Evolutionary conservation across 2,113 vertebrate species (phyloP).

Genomic region (Tachysurus fulvidraco): DNA sequence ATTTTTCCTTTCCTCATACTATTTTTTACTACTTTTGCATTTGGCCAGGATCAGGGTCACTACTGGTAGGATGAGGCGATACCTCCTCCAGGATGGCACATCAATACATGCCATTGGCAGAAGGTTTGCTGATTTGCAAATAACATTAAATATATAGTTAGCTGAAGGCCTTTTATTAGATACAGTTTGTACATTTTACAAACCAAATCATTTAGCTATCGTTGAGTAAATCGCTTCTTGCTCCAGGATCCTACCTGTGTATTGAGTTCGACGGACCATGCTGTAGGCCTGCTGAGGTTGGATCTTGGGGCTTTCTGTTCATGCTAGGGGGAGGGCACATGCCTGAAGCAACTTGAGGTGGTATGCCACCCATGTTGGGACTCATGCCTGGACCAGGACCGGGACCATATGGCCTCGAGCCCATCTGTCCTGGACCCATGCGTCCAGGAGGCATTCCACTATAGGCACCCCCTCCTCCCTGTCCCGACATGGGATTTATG

Average conservation of each 20-base stretch:
- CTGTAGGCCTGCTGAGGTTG: constrained; percentile 82
- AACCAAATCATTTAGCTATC: too few relatives aligned
- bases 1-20: too few relatives aligned
- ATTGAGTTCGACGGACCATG: constrained; percentile 88
- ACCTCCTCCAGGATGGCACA: too few relatives aligned
- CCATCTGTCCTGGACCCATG: constrained; percentile 89
- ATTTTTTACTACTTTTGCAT: too few relatives aligned
- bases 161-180: too few relatives aligned
- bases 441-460: constrained; percentile 85
- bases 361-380: constrained; percentile 88
- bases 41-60: too few relatives aligned
- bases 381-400: constrained; percentile 70
- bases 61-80: too few relatives aligned
- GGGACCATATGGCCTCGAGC: constrained; percentile 83
- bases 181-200: too few relatives aligned
- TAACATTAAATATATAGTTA: too few relatives aligned
- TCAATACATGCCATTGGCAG: too few relatives aligned
- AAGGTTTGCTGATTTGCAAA: too few relatives aligned
- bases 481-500: constrained; percentile 89
- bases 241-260: constrained; percentile 80
- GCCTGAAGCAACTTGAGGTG: constrained; percentile 85
- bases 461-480: constrained; percentile 85
- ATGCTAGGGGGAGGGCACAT: constrained; percentile 96
- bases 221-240: too few relatives aligned
- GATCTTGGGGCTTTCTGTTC: constrained; percentile 92